Percentiles rank a stretch among this genome's conserved stretches.
These are phyloP conservation scores for Todus mexicanus DNA, from an alignment of 2,797 vertebrate genomes.

Conservation along the genomic window DNA sequence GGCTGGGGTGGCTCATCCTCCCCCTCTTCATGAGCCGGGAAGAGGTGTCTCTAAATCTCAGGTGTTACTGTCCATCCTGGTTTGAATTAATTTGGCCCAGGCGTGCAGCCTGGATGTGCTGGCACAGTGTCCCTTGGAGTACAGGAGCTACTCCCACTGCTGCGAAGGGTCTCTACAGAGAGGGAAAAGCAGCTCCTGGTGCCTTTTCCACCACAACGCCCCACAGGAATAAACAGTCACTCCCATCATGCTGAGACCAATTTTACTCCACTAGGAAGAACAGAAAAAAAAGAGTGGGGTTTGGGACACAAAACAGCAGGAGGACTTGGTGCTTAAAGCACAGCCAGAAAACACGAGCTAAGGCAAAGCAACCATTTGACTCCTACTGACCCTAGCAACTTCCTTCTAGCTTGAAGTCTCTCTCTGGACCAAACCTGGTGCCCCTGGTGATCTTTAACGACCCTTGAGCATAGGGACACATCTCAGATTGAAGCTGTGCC, in stretches of 20 bases:
- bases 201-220: not conserved
- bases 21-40: not conserved
- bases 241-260: not conserved
- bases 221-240: not conserved
- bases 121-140: accelerated
- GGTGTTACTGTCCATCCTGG: not conserved
- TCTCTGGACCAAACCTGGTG: not conserved
- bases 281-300: not conserved
- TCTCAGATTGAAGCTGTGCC: not conserved
- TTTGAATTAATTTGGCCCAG: not conserved
- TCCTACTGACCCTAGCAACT: not conserved
- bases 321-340: not conserved
- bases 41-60: not conserved
- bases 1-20: not conserved
- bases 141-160: not conserved
- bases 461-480: not conserved
- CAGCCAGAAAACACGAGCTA: not conserved
- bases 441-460: not conserved
- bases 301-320: not conserved
- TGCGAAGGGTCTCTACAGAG: not conserved
- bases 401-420: not conserved
- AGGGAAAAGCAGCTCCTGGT: not conserved
- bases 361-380: not conserved
- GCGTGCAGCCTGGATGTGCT: not conserved
- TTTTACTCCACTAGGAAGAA: not conserved